Evolutionary conservation across 64 coral and sea anemone species (phyloP).

Genomic region (Hydrozoanthus tunicans): DNA sequence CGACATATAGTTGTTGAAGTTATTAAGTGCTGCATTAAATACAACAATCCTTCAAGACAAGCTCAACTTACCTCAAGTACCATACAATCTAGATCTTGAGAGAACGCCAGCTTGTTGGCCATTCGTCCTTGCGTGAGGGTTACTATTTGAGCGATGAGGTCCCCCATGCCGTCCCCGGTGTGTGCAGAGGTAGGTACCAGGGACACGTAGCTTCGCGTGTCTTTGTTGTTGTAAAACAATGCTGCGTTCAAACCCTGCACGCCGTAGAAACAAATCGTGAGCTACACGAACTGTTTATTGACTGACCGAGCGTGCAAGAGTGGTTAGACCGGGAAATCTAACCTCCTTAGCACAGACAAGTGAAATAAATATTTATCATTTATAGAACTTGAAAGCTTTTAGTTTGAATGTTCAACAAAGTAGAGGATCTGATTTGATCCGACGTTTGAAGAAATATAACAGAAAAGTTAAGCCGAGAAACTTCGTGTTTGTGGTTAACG

Average conservation of each 20-base stretch:
- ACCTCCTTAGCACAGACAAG: too few species aligned
- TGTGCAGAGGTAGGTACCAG: slow-evolving; percentile 95
- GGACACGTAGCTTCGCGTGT: slow-evolving; percentile 84
- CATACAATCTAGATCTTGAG: slow-evolving; percentile 87
- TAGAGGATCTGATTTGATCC: too few species aligned
- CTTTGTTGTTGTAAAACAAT: slow-evolving; percentile 92
- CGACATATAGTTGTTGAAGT: neutral
- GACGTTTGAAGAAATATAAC: too few species aligned
- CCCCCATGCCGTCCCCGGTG: slow-evolving; percentile 95
- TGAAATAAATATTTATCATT: too few species aligned
- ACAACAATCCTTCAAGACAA: neutral
- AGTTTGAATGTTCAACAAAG: too few species aligned
- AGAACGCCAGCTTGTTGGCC: slow-evolving; percentile 79
- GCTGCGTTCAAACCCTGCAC: slow-evolving; percentile 83
- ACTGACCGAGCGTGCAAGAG: too few species aligned
- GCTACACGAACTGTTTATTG: too few species aligned
- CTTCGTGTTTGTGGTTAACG: too few species aligned
- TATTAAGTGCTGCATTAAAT: neutral
- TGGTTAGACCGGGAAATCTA: too few species aligned
- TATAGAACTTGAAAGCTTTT: too few species aligned
- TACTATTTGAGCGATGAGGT: slow-evolving; percentile 90
- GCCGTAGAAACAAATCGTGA: neutral
- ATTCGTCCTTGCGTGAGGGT: slow-evolving; percentile 83
- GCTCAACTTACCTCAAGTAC: slow-evolving; percentile 47
- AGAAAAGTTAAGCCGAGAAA: too few species aligned